Evolutionary conservation across 2,888 invertebrate genomes (phyloP), one percentile per base, ranked within the genome.

Genomic region (Ichneumoninae sp.): DNA sequence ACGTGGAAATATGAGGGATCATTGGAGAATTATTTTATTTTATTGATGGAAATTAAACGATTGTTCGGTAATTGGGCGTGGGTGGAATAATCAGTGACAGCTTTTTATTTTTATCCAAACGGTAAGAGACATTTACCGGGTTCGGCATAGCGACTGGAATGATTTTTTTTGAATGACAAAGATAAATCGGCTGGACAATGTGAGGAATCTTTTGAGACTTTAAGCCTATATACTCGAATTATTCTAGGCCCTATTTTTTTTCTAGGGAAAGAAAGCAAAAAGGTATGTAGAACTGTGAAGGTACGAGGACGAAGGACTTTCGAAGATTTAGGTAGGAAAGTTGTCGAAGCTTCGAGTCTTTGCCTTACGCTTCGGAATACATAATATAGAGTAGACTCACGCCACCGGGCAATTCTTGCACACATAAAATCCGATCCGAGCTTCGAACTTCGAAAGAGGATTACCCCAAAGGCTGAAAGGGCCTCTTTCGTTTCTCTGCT

Each of bases 361-460:
- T 72, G 13, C 65, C 30, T 16, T 72, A 52, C 33, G 40, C 40
- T 62, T 30, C 33, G 65, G 79, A 65, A 80, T 72, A 65, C 65
- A 80, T 72, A 72, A 80, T 80, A 72, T 65, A 72, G 72, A 80
- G 62, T 71, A 30, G 71, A 66, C 33, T 62, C 30, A 22, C 26
- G 22, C 57, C 62, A 57, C 69, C 26, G 13, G 68, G 62, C 78
- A 70, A 60, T 78, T 62, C 69, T 69, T 60, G 26, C 19, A 60
- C 71, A 36, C 70, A 40, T 69, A 71, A 84, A 77, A 84, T 78
- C 70, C 81, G 70, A 84, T 78, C 78, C 68, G 44, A 30, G 65
- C 66, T 76, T 76, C 72, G 80, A 80, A 75, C 80, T 81, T 75
- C 66, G 75, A 75, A 84, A 84, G 81, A 74, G 84, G 84, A 84